phyloP scores from a whole-genome alignment of 2,113 vertebrate species.

The Ammodytes marinus region DNA sequence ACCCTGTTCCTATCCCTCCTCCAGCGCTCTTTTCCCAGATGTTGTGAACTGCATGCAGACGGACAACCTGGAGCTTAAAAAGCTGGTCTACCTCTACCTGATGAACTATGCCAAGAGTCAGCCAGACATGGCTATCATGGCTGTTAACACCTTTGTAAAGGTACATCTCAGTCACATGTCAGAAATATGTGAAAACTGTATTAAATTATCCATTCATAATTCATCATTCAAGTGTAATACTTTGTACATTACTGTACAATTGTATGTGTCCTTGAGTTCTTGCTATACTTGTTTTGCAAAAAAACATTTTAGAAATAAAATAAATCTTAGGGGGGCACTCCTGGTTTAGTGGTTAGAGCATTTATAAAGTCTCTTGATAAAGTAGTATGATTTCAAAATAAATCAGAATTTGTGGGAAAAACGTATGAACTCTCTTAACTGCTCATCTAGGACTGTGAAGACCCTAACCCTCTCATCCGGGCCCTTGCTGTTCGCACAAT shows the following conservation, averaged over 20 bases:
- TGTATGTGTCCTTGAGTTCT: neutral
- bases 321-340: no score
- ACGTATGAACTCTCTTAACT: neutral
- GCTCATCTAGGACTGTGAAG: slow-evolving; percentile 92
- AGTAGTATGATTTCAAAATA: neutral
- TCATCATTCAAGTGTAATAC: neutral
- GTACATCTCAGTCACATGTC: slow-evolving; percentile 71
- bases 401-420: neutral
- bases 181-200: neutral
- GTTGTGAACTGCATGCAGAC: slow-evolving; percentile 99
- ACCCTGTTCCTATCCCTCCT: neutral
- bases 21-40: slow-evolving; percentile 95
- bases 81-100: slow-evolving; percentile 97
- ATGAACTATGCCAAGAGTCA: slow-evolving; percentile 99
- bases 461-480: slow-evolving; percentile 97
- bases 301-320: neutral
- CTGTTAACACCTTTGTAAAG: slow-evolving; percentile 99
- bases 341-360: neutral
- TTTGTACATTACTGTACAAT: neutral
- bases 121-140: slow-evolving; percentile 99
- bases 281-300: no score
- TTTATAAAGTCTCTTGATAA: neutral
- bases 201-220: neutral
- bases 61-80: slow-evolving; percentile 98
- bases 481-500: slow-evolving; percentile 97